Evolutionary conservation across 2,797 vertebrate genomes (phyloP).

Genomic region (Falco columbarius): DNA sequence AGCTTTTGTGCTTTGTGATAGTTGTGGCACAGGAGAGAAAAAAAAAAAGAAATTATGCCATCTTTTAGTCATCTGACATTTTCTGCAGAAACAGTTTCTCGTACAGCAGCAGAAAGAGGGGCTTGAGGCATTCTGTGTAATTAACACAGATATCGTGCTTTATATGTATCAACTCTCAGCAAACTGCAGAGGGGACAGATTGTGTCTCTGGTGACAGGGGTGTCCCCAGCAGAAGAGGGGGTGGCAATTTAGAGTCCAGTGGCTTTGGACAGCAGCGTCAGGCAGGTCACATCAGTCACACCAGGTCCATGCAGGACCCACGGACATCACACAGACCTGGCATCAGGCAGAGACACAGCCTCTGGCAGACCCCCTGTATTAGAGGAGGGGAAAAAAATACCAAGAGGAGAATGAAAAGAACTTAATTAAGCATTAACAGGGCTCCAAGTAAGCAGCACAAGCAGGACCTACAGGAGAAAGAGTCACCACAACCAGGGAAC

Average conservation of each 20-base stretch:
- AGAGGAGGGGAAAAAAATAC: background rate
- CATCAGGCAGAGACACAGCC: background rate
- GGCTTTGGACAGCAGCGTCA: background rate
- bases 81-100: constrained; percentile 32
- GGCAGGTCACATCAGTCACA: background rate
- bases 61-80: background rate
- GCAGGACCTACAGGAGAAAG: background rate
- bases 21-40: background rate
- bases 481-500: background rate
- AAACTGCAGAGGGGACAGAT: background rate
- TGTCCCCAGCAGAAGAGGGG: constrained; percentile 11
- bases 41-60: background rate
- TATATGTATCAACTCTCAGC: background rate
- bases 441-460: background rate
- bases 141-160: constrained; percentile 54
- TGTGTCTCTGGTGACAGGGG: background rate
- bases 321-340: background rate
- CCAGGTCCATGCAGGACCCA: background rate
- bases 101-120: background rate
- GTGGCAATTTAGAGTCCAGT: background rate
- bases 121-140: constrained; percentile 1
- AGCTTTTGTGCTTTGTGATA: background rate
- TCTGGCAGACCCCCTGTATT: background rate
- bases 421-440: background rate
- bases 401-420: background rate